phyloP scores from a whole-genome alignment of 2,797 vertebrate genomes.

The Oryzias sinensis region DNA sequence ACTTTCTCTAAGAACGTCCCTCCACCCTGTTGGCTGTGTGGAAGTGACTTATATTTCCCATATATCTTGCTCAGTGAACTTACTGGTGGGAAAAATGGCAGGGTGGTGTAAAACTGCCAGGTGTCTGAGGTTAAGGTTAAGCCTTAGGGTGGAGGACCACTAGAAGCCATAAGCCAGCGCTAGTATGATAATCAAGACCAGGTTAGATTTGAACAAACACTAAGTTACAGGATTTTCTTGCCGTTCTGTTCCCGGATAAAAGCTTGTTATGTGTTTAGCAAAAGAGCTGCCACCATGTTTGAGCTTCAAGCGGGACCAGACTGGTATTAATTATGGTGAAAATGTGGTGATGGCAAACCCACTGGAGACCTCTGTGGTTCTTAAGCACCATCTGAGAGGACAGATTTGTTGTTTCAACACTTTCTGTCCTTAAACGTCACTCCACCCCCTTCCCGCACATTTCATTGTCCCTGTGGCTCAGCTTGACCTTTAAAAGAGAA shows the following conservation, averaged over 20 bases:
- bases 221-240: conserved; percentile 16
- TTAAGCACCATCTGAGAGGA: conserved; percentile 45
- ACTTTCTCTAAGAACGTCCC: conserved; percentile 52
- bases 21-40: conserved; percentile 42
- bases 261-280: conserved; percentile 17
- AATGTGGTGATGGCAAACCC: conserved; percentile 27
- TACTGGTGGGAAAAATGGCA: conserved; percentile 59
- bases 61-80: conserved; percentile 53
- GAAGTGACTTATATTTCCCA: conserved; percentile 72
- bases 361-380: conserved; percentile 29
- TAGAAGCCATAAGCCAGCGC: conserved; percentile 24
- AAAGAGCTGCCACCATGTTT: conserved; percentile 11
- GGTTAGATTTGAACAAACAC: conserved; percentile 33
- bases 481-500: conserved; percentile 69
- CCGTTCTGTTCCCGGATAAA: conserved; percentile 9
- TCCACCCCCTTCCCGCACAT: conserved; percentile 33
- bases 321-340: conserved; percentile 29
- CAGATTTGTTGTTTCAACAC: conserved; percentile 70
- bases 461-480: conserved; percentile 69
- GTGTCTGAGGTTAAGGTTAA: conserved; percentile 50
- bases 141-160: conserved; percentile 34
- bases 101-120: conserved; percentile 56
- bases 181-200: conserved; percentile 34
- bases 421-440: conserved; percentile 46
- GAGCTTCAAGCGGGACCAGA: conserved; percentile 6